Base-by-base conservation (phyloP, 1,140 invertebrate species). In the Diorhabda sublineata region DNA sequence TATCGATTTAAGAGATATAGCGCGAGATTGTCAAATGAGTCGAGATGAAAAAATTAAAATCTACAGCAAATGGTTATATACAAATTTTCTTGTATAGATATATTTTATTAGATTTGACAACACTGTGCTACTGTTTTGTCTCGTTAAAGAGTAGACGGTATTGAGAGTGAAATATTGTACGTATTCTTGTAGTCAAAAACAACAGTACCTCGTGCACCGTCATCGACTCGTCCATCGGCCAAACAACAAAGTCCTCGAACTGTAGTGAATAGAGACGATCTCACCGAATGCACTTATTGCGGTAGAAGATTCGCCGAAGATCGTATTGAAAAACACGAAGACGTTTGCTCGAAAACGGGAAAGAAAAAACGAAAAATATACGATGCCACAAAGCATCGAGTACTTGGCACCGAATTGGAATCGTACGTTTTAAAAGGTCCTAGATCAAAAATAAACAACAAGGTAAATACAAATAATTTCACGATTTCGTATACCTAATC, bases 391-490 rank as follows among this genome's bases (percentile, higher is more conserved):
- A 94, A 94, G 79, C 92, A 92, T 78, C 84, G 96, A 58, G 85
- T 94, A 5, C 83, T 89, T 81, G 95, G 95, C 42, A 97, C 95
- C 0, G 96, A 97, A 75, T 87, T 92, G 41, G 94, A 96, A 75
- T 84, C 87, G 66, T 96, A 89, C 79, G 71, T 72, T 0, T 75
- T 76, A 44, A 80, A 74, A 69, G 72, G 76, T 69, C 26, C 26
- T 26, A 26, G 26, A 26, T 26, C 26, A 26, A 26, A 26, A 26
- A 74, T 61, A 42, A 76, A 68, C 60, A 65, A 70, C 26, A 75
- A 47, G 41, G 4, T 26, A 26, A 26, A 26, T 26, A 26, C 26
- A 26, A 26, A 26, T 26, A 26, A 26, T 26, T 11, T 11, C 11
- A 11, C 11, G 11, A 11, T 11, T 26, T 26, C 26, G 26, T 26